phyloP scores from a whole-genome alignment of 37 sponge, comb jelly and placozoan genomes.

The Ianthella basta region DNA sequence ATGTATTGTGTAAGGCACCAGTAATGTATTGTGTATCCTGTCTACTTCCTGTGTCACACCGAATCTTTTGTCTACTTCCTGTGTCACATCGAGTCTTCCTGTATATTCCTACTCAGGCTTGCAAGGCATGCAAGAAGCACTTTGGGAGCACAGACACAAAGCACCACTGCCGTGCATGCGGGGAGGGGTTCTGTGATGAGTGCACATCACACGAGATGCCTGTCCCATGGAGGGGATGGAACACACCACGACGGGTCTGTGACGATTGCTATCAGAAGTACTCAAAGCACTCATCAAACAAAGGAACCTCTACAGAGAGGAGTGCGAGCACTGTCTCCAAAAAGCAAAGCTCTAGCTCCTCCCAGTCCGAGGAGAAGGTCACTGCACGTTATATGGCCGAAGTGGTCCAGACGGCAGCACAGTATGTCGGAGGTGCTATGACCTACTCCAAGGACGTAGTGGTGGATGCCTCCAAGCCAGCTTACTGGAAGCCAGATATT shows the following conservation, averaged over 20 bases:
- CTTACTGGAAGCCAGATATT: constrained; percentile 88
- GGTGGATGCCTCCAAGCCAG: constrained; percentile 85
- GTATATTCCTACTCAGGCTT: constrained; percentile 49
- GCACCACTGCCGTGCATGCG: constrained; percentile 97
- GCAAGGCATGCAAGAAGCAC: constrained; percentile 65
- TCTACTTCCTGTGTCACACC: too few species aligned
- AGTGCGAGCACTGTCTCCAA: background rate
- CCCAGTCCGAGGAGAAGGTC: constrained; percentile 21
- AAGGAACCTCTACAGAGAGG: background rate
- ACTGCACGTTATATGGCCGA: constrained; percentile 83
- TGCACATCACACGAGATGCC: constrained; percentile 78
- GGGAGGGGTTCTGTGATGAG: constrained; percentile 85
- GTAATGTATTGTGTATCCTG: background rate
- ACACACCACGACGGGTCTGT: constrained; percentile 84
- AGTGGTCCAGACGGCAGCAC: constrained; percentile 60
- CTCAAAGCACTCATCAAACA: background rate
- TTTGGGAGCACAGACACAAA: constrained; percentile 70
- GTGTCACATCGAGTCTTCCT: background rate
- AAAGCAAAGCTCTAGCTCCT: background rate
- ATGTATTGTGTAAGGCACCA: too few species aligned
- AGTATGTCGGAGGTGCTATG: constrained; percentile 65
- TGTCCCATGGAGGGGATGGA: constrained; percentile 93
- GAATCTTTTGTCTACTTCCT: too few species aligned
- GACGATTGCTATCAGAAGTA: constrained; percentile 66
- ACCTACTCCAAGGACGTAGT: constrained; percentile 61